Evolutionary conservation across 1,140 invertebrate genomes (phyloP).

Genomic region (Daktulosphaira vitifoliae): DNA sequence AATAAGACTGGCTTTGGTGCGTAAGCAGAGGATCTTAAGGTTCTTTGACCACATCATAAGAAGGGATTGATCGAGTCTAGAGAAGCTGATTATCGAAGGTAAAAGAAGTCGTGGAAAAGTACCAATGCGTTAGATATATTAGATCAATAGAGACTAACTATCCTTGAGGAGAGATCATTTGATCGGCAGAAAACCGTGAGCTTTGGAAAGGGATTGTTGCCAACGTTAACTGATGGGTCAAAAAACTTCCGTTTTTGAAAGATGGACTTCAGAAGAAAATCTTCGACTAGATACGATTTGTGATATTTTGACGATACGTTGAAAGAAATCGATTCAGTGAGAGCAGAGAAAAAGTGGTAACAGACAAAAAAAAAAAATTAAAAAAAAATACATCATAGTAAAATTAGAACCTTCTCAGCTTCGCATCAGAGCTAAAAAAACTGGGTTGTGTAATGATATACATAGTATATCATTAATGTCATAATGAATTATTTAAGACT

Average conservation of each 20-base stretch:
- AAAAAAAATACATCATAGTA: no score
- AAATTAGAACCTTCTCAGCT: no score
- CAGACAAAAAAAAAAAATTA: no score
- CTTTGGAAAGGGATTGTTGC: background rate
- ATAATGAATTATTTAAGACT: no score
- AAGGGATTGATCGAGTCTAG: background rate
- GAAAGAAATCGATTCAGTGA: no score
- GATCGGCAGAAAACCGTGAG: conserved; percentile 1
- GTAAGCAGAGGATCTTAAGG: background rate
- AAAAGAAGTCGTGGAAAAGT: background rate
- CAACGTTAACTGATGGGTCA: background rate
- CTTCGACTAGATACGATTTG: no score
- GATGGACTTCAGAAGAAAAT: conserved; percentile 1
- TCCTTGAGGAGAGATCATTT: background rate
- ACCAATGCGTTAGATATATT: background rate
- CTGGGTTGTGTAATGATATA: no score
- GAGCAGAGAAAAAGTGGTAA: no score
- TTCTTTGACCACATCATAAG: background rate
- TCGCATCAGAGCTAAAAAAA: no score
- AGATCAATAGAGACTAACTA: background rate
- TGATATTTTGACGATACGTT: no score
- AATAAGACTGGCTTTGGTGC: background rate
- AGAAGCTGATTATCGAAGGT: background rate
- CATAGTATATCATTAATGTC: no score
- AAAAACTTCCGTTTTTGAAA: background rate